Conservation (phyloP, 2,888 invertebrate genomes). For the Malthinus flaveolus region DNA sequence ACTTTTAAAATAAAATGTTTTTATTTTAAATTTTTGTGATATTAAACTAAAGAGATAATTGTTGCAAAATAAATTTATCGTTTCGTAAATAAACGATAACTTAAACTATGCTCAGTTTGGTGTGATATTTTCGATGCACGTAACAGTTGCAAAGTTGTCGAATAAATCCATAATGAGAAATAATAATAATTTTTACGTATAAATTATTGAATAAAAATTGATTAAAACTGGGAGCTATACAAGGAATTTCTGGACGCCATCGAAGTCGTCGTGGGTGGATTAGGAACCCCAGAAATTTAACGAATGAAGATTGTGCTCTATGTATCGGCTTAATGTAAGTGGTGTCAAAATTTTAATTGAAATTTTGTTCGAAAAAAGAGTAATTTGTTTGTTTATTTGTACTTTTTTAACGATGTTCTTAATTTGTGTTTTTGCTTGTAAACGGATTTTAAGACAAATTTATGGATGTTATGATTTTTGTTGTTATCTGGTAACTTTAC, state of each 20-base stretch:
- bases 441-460: too few relatives aligned
- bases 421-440: too few relatives aligned
- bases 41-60: neutral
- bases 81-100: neutral
- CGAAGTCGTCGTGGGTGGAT: slow-evolving; percentile 9
- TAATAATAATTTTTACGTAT: neutral
- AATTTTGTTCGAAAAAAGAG: neutral
- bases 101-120: slow-evolving; percentile 2
- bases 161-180: neutral
- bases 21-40: neutral
- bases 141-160: neutral
- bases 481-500: too few relatives aligned
- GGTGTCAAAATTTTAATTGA: neutral
- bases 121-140: slow-evolving; percentile 3
- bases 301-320: slow-evolving; percentile 13
- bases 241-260: slow-evolving; percentile 13
- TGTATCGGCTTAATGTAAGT: slow-evolving; percentile 16
- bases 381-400: neutral
- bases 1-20: too few relatives aligned
- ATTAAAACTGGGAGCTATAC: slow-evolving; percentile 12
- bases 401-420: too few relatives aligned
- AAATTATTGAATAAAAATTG: neutral
- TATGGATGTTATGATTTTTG: too few relatives aligned
- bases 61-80: neutral
- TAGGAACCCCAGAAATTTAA: slow-evolving; percentile 4